Evolutionary conservation across 2,113 vertebrate genomes (phyloP), one percentile per base, ranked within the genome.

Genomic region (Gila orcuttii): DNA sequence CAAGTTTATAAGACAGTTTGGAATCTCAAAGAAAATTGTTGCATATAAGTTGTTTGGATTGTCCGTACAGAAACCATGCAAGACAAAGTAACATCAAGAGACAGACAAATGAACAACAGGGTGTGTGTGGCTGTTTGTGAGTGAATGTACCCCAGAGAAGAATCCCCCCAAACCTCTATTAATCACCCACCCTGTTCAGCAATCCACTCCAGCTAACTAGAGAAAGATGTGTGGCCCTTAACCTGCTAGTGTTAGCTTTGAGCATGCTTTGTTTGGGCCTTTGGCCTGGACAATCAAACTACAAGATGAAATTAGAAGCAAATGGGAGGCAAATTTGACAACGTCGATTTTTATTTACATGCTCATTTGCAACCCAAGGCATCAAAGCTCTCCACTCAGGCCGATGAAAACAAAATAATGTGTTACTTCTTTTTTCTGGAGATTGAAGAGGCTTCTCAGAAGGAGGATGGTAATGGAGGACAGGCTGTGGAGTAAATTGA

Each of bases 401-500:
- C 39, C 33, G 79, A 88, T 90, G 79, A 86, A 92, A 89, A 74
- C 85, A 89, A 88, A 90, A 88, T 86, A 87, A 92, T 87, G 76
- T 89, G 82, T 64, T 80, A 10, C 25, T 28, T 90, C 60, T 86
- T 66, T 81, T 82, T 88, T 89, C 78, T 90, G 87, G 84, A 12
- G 79, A 76, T 47, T 90, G 87, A 90, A 83, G 91, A 76, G 60
- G 82, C 88, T 85, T 83, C 62, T 91, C 84, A 89, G 80, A 91
- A 64, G 60, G 85, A 89, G 86, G 86, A 82, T 88, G 88, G 90
- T 66, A 89, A 94, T 93, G 91, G 90, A 88, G 91, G 92, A 90
- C 89, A 93, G 90, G 90, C 91, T 90, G 87, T 88, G 90, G 92
- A 91, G 89, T 90, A 93, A 93, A 94, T 94, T 93, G 88, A 93